phyloP scores from a whole-genome alignment of 2,797 vertebrate species.

The Chelon auratus region DNA sequence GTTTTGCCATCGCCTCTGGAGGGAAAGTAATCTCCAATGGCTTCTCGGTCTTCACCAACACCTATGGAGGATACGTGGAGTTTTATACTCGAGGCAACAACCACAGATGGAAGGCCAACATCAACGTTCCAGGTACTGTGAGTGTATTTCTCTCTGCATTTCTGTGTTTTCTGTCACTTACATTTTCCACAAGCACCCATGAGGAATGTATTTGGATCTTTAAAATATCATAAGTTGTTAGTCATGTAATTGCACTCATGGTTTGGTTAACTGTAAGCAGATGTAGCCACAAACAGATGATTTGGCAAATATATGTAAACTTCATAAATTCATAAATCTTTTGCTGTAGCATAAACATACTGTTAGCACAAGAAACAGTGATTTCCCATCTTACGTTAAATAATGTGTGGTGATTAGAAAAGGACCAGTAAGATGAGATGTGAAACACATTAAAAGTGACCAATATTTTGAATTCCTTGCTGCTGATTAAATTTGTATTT shows the following conservation, averaged over 20 bases:
- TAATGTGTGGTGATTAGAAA: slow-evolving; percentile 5
- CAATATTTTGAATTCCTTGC: slow-evolving; percentile 33
- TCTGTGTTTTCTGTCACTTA: background rate
- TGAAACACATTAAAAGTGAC: slow-evolving; percentile 32
- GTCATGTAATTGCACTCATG: slow-evolving; percentile 50
- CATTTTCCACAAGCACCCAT: slow-evolving; percentile 1
- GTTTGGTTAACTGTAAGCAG: slow-evolving; percentile 63
- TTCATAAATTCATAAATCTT: slow-evolving; percentile 28
- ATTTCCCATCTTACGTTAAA: slow-evolving; percentile 26
- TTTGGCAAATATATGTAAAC: slow-evolving; percentile 23
- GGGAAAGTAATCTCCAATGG: slow-evolving; percentile 93
- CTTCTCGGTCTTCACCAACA: slow-evolving; percentile 91
- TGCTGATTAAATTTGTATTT: slow-evolving; percentile 25
- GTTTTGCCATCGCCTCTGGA: slow-evolving; percentile 86
- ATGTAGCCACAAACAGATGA: slow-evolving; percentile 42
- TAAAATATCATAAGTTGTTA: slow-evolving; percentile 48
- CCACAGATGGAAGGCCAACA: slow-evolving; percentile 91
- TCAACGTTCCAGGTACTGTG: slow-evolving; percentile 89
- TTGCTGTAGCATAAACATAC: slow-evolving; percentile 32
- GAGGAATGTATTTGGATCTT: slow-evolving; percentile 43
- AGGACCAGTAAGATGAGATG: slow-evolving; percentile 13
- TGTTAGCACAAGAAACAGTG: slow-evolving; percentile 17
- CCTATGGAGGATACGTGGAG: slow-evolving; percentile 88
- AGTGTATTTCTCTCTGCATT: slow-evolving; percentile 16
- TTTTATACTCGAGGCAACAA: slow-evolving; percentile 90